Evolutionary conservation across 2,888 invertebrate species (phyloP).

Genomic region (Rhogogaster chlorosoma): DNA sequence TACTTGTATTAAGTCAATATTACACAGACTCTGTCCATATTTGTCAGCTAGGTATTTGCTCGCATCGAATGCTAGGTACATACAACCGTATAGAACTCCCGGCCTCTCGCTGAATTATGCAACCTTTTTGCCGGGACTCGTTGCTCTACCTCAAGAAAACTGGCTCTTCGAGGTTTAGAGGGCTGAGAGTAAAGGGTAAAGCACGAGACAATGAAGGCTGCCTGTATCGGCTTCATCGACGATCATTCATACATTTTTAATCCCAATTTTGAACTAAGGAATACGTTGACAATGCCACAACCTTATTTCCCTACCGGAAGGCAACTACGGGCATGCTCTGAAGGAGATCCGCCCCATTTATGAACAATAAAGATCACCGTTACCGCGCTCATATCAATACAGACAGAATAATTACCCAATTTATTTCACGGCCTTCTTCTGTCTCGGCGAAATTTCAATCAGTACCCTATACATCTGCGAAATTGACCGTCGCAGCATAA

Average conservation of each 20-base stretch:
- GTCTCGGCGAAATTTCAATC: neutral
- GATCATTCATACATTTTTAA: neutral
- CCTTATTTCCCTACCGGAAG: neutral
- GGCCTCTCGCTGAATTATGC: neutral
- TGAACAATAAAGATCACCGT: neutral
- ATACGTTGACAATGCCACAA: neutral
- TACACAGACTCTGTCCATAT: conserved; percentile 6
- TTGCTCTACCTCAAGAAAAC: neutral
- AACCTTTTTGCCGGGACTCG: neutral
- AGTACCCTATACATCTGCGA: neutral
- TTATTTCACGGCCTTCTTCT: neutral
- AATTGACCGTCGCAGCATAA: neutral
- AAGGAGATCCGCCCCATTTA: neutral
- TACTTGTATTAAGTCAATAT: conserved; percentile 28
- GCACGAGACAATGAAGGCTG: neutral
- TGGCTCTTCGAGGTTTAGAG: neutral
- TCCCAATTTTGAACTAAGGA: conserved; percentile 2
- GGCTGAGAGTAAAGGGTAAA: neutral
- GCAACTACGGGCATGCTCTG: neutral
- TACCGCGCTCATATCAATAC: neutral
- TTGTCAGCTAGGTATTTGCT: neutral
- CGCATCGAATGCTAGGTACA: conserved; percentile 21
- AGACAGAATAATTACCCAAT: neutral
- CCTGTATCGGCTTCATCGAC: neutral
- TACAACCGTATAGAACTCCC: no score